Conservation (phyloP, 2,888 invertebrate genomes). For the Drosophila limbata region DNA sequence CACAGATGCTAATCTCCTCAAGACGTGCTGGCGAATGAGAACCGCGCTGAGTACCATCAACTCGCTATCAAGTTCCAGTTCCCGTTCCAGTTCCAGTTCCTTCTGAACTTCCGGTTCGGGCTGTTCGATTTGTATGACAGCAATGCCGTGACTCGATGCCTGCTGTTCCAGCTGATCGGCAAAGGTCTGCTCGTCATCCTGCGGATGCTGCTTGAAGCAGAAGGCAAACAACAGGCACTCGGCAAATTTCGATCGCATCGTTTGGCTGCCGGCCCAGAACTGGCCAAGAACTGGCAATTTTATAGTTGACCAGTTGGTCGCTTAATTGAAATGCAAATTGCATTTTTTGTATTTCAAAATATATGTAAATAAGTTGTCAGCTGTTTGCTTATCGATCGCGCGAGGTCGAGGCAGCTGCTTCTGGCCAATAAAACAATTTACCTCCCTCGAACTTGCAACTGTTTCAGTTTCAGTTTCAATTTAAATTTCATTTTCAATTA, state of each 20-base stretch:
- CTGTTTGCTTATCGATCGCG: slow-evolving; percentile 49
- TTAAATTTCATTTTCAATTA: slow-evolving; percentile 61
- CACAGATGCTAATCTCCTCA: slow-evolving; percentile 40
- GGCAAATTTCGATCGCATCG: slow-evolving; percentile 51
- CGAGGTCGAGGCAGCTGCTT: slow-evolving; percentile 32
- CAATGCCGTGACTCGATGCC: slow-evolving; percentile 9
- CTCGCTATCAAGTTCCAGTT: not conserved
- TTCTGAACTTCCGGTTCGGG: not conserved
- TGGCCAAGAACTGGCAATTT: slow-evolving; percentile 19
- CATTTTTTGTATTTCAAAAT: slow-evolving; percentile 9
- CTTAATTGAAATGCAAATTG: slow-evolving; percentile 43
- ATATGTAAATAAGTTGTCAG: slow-evolving; percentile 34
- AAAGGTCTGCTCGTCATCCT: slow-evolving; percentile 53
- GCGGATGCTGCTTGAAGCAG: slow-evolving; percentile 36
- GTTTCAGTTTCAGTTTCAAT: slow-evolving; percentile 27
- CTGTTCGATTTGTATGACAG: slow-evolving; percentile 17
- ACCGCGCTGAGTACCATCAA: slow-evolving; percentile 14
- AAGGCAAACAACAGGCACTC: slow-evolving; percentile 43
- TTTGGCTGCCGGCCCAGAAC: slow-evolving; percentile 27
- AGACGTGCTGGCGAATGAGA: slow-evolving; percentile 64
- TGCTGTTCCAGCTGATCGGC: slow-evolving; percentile 46
- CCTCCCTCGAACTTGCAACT: slow-evolving; percentile 3
- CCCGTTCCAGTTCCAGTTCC: not conserved
- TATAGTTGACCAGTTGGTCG: slow-evolving; percentile 31
- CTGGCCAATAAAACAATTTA: slow-evolving; percentile 3